Percentiles rank a stretch among this genome's conserved stretches.
Conservation (phyloP, 2,113 vertebrate genomes). For the Saccopteryx leptura region DNA sequence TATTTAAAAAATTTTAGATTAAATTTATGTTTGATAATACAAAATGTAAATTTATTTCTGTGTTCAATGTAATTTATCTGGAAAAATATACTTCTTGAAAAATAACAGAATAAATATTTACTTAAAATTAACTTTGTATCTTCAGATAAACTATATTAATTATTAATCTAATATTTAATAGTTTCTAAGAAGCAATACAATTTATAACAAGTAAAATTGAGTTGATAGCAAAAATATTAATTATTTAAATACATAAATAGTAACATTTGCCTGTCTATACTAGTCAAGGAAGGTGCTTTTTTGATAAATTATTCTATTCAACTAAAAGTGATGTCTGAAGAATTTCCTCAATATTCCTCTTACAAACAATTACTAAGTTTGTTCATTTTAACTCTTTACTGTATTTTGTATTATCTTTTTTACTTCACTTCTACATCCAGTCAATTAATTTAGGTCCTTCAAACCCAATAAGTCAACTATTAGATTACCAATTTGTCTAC, state of each 20-base stretch:
- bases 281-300: background rate
- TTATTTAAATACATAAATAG: background rate
- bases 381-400: background rate
- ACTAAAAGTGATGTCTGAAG: background rate
- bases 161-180: background rate
- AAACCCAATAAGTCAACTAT: background rate
- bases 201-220: background rate
- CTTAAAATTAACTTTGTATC: background rate
- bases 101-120: background rate
- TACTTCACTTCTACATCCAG: background rate
- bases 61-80: background rate
- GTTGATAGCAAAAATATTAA: background rate
- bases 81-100: background rate
- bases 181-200: background rate
- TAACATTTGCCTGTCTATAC: background rate
- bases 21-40: background rate
- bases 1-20: background rate
- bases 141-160: background rate
- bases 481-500: background rate
- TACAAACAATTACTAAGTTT: background rate
- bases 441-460: background rate
- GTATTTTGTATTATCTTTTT: background rate
- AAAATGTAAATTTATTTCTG: background rate
- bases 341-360: background rate
- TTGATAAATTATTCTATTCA: background rate